Evolutionary conservation across 1,140 invertebrate genomes (phyloP), one percentile per base, ranked within the genome.

Genomic region (Pseudomyrmex concolor): DNA sequence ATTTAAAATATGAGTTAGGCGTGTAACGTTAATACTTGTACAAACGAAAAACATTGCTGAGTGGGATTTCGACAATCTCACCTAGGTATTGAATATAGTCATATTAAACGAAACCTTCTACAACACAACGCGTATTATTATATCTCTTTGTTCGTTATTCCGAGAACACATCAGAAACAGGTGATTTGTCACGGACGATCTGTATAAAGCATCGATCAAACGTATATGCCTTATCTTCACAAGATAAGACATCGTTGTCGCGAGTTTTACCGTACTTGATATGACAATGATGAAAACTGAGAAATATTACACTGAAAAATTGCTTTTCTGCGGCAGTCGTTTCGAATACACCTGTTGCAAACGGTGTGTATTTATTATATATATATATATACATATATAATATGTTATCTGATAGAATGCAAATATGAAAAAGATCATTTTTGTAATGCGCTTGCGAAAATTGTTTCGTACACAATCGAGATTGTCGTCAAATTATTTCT

Each of bases 191-290:
- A 71, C 25, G 73, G 45, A 45, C 66, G 19, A 70, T 45, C 13
- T 77, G 55, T 45, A 57, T 0, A 66, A 80, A 84, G 43, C 59
- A 68, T 68, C 54, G 48, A 80, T 80, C 67, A 80, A 60, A 62
- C 71, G 74, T 50, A 34, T 34, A n/a, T 22, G 74, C 43, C 64
- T 74, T 86, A 86, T 86, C 85, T 50, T 7, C 22, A 9, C 13
- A 22, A 74, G 84, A 86, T 86, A 83, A 86, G 68, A 60, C 51
- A 60, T 48, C 19, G 66, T n/a, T 17, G 22, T 67, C 74, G 17
- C 43, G 48, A 51, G 34, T 48, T 48, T 82, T 59, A 13, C 45
- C 5, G 45, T 48, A 68, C 12, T 62, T 59, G 55, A 50, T 43
- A 9, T 48, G 72, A 77, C 71, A 76, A 48, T 57, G 64, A 84